A percentile compares a stretch with the other conserved stretches of the same genome.
phyloP scores from a whole-genome alignment of 2,797 vertebrate genomes.

The Denticeps clupeoides region DNA sequence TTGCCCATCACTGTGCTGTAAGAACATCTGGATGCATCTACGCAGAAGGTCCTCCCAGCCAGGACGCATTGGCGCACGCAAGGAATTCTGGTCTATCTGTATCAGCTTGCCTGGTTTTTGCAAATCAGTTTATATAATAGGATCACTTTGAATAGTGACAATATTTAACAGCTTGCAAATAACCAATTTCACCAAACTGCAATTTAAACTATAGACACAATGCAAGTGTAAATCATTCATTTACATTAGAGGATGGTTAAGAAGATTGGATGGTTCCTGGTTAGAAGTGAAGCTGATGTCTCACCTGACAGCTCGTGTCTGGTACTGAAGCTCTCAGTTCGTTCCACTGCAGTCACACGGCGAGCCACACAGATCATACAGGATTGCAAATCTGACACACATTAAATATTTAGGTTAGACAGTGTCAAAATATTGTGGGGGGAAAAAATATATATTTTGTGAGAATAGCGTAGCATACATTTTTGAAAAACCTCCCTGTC shows the following conservation, averaged over 20 bases:
- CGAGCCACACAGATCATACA: conserved; percentile 98
- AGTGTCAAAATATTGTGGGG: too few relatives aligned
- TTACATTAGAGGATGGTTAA: too few relatives aligned
- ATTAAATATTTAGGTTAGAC: not conserved
- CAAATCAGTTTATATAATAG: not conserved
- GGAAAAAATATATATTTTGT: too few relatives aligned
- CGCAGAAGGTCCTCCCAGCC: conserved; percentile 92
- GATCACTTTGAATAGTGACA: too few relatives aligned
- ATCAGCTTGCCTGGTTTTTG: conserved; percentile 82
- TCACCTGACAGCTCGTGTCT: conserved; percentile 91
- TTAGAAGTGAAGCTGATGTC: conserved; percentile 12
- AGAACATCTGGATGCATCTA: conserved; percentile 93
- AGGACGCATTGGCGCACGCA: conserved; percentile 89
- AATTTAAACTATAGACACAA: too few relatives aligned
- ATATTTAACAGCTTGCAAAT: too few relatives aligned
- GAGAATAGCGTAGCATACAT: too few relatives aligned
- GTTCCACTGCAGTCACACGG: conserved; percentile 75
- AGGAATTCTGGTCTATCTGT: conserved; percentile 79
- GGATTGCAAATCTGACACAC: conserved; percentile 79
- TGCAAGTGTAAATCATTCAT: too few relatives aligned
- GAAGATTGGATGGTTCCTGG: too few relatives aligned
- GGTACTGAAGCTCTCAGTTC: conserved; percentile 87
- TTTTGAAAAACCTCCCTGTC: too few relatives aligned
- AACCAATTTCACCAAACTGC: too few relatives aligned
- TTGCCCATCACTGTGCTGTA: conserved; percentile 84